Evolutionary conservation across 2,113 vertebrate genomes (phyloP).

Genomic region (Leuciscus idus): DNA sequence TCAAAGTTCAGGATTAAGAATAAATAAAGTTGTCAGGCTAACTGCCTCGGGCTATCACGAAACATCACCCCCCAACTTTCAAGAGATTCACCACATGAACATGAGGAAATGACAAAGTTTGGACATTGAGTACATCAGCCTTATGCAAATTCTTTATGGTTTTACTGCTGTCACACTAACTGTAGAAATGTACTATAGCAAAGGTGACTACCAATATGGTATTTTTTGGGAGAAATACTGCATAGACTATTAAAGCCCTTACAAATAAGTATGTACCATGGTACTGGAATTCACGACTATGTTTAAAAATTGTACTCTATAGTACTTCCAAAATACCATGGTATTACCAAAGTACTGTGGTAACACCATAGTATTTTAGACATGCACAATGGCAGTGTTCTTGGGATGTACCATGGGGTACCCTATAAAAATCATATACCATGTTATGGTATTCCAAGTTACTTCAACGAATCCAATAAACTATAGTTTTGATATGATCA

Average conservation of each 20-base stretch:
- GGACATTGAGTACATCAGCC: background rate
- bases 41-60: background rate
- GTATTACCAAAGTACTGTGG: background rate
- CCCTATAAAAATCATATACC: background rate
- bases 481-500: background rate
- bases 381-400: background rate
- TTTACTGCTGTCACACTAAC: background rate
- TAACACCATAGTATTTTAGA: background rate
- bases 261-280: background rate
- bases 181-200: background rate
- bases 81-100: background rate
- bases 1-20: constrained; percentile 40
- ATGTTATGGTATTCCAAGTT: background rate
- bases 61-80: background rate
- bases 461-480: background rate
- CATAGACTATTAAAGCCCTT: background rate
- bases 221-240: background rate
- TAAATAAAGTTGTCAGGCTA: constrained; percentile 21
- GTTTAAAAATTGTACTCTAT: background rate
- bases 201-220: background rate
- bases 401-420: background rate
- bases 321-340: background rate
- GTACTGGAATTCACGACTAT: background rate
- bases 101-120: background rate
- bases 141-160: background rate